A percentile compares a stretch with the other conserved stretches of the same genome.
phyloP scores from a whole-genome alignment of 1,140 invertebrate genomes.

The Apocrypta bakeri region DNA sequence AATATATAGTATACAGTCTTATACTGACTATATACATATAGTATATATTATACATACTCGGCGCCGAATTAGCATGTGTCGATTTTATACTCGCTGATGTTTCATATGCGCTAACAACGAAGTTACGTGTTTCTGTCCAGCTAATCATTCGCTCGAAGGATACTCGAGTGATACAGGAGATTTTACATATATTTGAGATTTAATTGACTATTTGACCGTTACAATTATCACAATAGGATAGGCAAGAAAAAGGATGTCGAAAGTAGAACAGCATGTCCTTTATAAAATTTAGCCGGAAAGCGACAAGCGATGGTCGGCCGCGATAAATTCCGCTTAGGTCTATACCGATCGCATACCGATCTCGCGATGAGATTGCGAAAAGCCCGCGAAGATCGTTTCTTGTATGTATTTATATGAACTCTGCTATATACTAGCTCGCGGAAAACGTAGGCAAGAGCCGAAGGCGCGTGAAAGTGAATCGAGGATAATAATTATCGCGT shows the following conservation, averaged over 20 bases:
- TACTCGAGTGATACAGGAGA: not conserved
- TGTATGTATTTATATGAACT: not conserved
- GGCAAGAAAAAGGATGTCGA: not conserved
- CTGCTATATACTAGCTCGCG: not conserved
- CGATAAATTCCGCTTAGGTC: not conserved
- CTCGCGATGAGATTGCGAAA: slow-evolving; percentile 18
- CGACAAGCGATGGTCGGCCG: not conserved
- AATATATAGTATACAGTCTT: no score
- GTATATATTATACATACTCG: no score
- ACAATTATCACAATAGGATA: no score
- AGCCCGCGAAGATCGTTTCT: slow-evolving; percentile 22
- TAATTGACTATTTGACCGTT: no score
- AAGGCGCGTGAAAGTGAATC: slow-evolving; percentile 48
- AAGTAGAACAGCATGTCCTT: slow-evolving; percentile 34
- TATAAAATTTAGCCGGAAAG: slow-evolving; percentile 29
- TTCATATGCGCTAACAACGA: not conserved
- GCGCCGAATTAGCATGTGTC: not conserved
- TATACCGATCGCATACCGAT: slow-evolving; percentile 12
- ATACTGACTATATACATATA: no score
- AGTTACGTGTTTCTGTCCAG: not conserved
- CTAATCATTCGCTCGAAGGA: not conserved
- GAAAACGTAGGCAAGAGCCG: slow-evolving; percentile 17
- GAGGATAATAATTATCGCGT: slow-evolving; percentile 47
- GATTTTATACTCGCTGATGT: not conserved
- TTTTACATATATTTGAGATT: no score